phyloP scores from a whole-genome alignment of 2,797 vertebrate genomes.

The Clangula hyemalis region DNA sequence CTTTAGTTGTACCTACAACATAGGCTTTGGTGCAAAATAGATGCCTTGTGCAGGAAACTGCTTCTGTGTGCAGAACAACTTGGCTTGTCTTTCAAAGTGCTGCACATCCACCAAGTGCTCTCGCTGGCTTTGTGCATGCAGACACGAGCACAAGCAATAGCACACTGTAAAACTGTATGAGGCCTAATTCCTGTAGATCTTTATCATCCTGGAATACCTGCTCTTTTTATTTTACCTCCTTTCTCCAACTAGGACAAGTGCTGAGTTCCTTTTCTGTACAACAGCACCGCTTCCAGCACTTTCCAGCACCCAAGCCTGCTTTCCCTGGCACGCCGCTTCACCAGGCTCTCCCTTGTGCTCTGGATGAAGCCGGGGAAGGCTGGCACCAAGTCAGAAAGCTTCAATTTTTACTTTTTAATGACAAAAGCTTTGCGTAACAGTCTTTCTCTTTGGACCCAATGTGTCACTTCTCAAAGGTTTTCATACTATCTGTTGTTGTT shows the following conservation, averaged over 20 bases:
- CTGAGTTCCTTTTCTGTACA: background rate
- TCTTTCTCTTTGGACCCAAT: too few relatives aligned
- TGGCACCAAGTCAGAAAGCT: background rate
- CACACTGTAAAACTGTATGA: background rate
- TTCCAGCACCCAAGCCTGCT: background rate
- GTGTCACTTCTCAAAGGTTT: background rate
- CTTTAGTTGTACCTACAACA: background rate
- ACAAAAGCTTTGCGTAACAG: rapidly evolving
- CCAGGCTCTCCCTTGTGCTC: rapidly evolving
- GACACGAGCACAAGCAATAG: background rate
- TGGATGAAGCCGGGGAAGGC: too few relatives aligned
- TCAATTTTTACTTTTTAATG: background rate
- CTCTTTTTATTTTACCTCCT: background rate
- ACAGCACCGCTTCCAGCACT: rapidly evolving
- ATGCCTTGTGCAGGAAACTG: rapidly evolving
- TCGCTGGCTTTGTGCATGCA: rapidly evolving
- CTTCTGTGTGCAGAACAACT: background rate
- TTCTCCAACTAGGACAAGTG: rapidly evolving
- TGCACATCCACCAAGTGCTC: rapidly evolving
- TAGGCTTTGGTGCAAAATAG: background rate
- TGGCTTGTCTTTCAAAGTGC: rapidly evolving
- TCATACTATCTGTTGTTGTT: background rate
- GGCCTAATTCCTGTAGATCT: background rate
- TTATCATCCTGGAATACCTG: background rate
- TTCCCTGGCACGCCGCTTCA: rapidly evolving